Conservation (phyloP, 2,888 invertebrate genomes). For the Athripsodes cinereus region DNA sequence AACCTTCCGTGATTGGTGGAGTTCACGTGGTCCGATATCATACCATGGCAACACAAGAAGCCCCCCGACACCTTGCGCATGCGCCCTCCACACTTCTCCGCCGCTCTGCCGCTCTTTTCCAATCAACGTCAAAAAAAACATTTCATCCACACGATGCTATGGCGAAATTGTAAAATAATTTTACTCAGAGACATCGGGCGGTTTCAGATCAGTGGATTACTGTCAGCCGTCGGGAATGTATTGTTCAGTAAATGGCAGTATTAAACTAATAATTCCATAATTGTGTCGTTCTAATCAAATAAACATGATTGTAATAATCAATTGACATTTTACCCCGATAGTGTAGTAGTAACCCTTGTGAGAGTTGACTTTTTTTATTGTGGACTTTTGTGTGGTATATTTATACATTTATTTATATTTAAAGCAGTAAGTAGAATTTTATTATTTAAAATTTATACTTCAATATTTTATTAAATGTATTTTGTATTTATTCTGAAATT, state of each 20-base stretch:
- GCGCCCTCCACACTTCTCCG: constrained; percentile 31
- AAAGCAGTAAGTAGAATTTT: constrained; percentile 25
- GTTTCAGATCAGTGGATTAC: neutral
- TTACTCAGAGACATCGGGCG: neutral
- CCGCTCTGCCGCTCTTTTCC: neutral
- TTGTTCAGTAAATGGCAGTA: neutral
- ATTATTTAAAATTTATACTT: constrained; percentile 6
- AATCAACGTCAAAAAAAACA: constrained; percentile 2
- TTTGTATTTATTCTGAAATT: neutral
- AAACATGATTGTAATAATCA: neutral
- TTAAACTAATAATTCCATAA: neutral
- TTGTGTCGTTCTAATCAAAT: neutral
- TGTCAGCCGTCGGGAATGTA: neutral
- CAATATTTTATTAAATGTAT: constrained; percentile 6
- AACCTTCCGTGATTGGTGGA: constrained; percentile 53
- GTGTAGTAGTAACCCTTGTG: neutral
- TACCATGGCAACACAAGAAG: constrained; percentile 54
- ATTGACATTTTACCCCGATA: neutral
- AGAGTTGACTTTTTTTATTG: neutral
- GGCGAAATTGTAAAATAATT: neutral
- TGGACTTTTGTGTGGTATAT: neutral
- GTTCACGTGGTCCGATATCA: constrained; percentile 71
- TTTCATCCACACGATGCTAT: neutral
- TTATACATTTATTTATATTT: neutral
- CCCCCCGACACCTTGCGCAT: constrained; percentile 26